These are phyloP conservation scores for Magallana angulata DNA, from an alignment of 1,140 invertebrate species.

Conservation along the genomic window DNA sequence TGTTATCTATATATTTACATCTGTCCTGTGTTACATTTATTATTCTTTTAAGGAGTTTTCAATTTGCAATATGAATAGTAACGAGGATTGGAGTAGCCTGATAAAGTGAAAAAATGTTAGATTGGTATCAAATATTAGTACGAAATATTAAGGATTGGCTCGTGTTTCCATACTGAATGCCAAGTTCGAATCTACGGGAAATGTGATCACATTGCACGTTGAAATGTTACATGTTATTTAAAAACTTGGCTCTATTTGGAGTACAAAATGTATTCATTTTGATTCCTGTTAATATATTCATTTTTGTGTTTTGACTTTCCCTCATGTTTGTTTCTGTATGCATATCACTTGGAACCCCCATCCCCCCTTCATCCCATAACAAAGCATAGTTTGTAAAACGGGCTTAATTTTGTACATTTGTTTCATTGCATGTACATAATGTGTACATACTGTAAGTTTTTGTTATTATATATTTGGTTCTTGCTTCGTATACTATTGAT, in stretches of 20 bases:
- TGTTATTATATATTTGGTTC: not conserved
- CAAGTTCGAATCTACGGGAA: conserved; percentile 14
- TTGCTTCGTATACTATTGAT: conserved; percentile 5
- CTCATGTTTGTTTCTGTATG: not conserved
- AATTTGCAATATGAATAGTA: no score
- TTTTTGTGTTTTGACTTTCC: not conserved
- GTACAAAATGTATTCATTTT: not conserved
- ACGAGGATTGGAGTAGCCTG: no score
- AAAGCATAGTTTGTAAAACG: conserved; percentile 13
- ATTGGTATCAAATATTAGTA: no score
- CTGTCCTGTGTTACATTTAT: not conserved
- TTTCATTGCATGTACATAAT: not conserved
- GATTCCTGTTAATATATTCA: not conserved
- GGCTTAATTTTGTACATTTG: not conserved
- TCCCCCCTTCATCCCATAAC: not conserved
- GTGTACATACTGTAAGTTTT: not conserved
- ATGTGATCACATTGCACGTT: no score
- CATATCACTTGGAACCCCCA: not conserved
- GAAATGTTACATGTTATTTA: no score
- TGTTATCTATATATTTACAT: not conserved
- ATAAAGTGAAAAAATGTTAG: no score
- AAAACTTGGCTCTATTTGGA: no score
- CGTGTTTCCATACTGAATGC: not conserved
- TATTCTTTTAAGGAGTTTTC: no score
- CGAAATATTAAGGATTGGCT: no score